Evolutionary conservation across 2,797 vertebrate genomes (phyloP).

Genomic region (Thaleichthys pacificus): DNA sequence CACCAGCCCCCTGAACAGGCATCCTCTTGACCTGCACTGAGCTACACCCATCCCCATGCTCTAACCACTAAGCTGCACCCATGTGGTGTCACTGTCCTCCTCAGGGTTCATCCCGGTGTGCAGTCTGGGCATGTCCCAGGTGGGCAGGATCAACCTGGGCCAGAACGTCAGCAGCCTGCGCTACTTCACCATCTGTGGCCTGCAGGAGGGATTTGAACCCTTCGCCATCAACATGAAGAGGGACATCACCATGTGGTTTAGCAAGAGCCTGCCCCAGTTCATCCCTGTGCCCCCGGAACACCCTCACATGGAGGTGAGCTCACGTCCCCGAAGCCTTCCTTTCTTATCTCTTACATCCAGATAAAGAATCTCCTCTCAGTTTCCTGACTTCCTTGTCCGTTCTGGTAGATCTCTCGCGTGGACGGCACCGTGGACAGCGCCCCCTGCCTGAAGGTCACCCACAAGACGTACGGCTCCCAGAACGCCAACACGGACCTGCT

Average conservation of each 20-base stretch:
- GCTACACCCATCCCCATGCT: neutral
- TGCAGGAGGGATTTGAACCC: slow-evolving; percentile 94
- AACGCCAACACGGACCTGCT: slow-evolving; percentile 87
- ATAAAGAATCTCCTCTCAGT: neutral
- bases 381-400: neutral
- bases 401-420: slow-evolving; percentile 80
- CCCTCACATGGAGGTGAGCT: slow-evolving; percentile 84
- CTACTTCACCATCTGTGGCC: slow-evolving; percentile 92
- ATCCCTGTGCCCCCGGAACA: slow-evolving; percentile 81
- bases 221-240: slow-evolving; percentile 96
- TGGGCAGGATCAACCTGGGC: slow-evolving; percentile 89
- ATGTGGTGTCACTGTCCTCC: slow-evolving; percentile 21
- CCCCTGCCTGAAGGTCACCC: slow-evolving; percentile 86
- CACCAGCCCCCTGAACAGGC: too few species aligned
- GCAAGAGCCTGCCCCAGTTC: slow-evolving; percentile 93
- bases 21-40: too few species aligned
- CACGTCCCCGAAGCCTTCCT: too few species aligned
- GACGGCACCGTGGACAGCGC: slow-evolving; percentile 91
- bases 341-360: neutral
- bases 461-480: slow-evolving; percentile 87
- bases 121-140: slow-evolving; percentile 87
- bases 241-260: slow-evolving; percentile 94
- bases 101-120: slow-evolving; percentile 92
- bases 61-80: too few species aligned
- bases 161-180: slow-evolving; percentile 89